These are phyloP conservation scores for Torymus aiolomorphi DNA, from an alignment of 2,888 invertebrate species.

Conservation along the genomic window DNA sequence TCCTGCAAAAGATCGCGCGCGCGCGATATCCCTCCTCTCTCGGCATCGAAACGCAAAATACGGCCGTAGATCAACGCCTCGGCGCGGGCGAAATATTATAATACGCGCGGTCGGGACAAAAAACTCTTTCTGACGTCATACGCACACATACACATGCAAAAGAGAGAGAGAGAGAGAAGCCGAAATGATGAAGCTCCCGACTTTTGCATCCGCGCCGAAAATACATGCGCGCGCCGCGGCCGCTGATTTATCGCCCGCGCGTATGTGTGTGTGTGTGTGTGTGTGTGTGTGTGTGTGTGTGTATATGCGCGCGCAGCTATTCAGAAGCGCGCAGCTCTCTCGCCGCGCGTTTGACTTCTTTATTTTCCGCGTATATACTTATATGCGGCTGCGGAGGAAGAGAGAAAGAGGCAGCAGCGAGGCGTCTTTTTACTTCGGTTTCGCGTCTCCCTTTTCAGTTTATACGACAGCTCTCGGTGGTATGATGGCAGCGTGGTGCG, in stretches of 20 bases:
- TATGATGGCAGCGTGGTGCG: no score
- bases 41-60: conserved; percentile 18
- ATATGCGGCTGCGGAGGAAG: no score
- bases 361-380: conserved; percentile 10
- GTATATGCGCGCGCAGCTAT: not conserved
- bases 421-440: no score
- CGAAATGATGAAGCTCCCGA: conserved; percentile 28
- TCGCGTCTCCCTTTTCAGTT: no score
- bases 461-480: no score
- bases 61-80: conserved; percentile 29
- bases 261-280: no score
- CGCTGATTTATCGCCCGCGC: conserved; percentile 24
- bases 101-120: conserved; percentile 18
- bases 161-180: no score
- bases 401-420: no score
- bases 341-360: not conserved
- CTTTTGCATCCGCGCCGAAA: conserved; percentile 13
- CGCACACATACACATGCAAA: no score
- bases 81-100: conserved; percentile 15
- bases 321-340: conserved; percentile 6
- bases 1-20: not conserved
- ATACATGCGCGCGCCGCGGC: not conserved
- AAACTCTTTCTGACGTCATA: not conserved
- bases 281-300: no score
- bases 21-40: not conserved